These are phyloP conservation scores for Pheosia tremula DNA, from an alignment of 2,888 invertebrate genomes.

Conservation along the genomic window DNA sequence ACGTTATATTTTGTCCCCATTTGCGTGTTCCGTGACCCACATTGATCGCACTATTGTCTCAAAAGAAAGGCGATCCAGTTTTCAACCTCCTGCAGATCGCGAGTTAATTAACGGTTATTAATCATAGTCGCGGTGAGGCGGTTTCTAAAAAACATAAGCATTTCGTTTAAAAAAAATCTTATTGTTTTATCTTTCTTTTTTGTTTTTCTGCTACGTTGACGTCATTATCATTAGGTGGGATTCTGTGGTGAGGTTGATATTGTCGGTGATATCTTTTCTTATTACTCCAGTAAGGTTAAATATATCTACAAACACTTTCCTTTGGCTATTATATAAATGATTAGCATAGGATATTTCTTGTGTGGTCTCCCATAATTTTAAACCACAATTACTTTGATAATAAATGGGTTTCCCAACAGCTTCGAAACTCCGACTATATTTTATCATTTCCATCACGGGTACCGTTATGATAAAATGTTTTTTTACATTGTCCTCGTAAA, in stretches of 20 bases:
- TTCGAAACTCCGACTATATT: slow-evolving; percentile 34
- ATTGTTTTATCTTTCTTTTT: slow-evolving; percentile 13
- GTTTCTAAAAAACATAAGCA: slow-evolving; percentile 30
- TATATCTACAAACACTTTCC: neutral
- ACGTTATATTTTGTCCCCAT: slow-evolving; percentile 48
- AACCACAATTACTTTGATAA: slow-evolving; percentile 30
- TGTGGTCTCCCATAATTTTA: slow-evolving; percentile 30
- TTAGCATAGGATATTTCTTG: slow-evolving; percentile 7
- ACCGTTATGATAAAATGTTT: slow-evolving; percentile 49
- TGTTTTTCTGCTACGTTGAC: slow-evolving; percentile 8
- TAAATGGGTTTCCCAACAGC: slow-evolving; percentile 40
- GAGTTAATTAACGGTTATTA: slow-evolving; percentile 40
- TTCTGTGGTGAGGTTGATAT: neutral
- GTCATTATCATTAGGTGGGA: neutral
- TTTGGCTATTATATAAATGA: neutral
- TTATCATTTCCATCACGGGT: slow-evolving; percentile 48
- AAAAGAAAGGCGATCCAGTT: slow-evolving; percentile 44
- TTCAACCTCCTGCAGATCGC: slow-evolving; percentile 26
- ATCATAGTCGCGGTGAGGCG: slow-evolving; percentile 32
- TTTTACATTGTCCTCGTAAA: slow-evolving; percentile 47
- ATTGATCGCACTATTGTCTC: slow-evolving; percentile 34
- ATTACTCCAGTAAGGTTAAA: neutral
- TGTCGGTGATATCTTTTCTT: neutral
- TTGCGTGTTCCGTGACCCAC: slow-evolving; percentile 31
- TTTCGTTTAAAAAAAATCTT: slow-evolving; percentile 17